phyloP scores from a whole-genome alignment of 2,113 vertebrate species.

The Hyaena hyaena region DNA sequence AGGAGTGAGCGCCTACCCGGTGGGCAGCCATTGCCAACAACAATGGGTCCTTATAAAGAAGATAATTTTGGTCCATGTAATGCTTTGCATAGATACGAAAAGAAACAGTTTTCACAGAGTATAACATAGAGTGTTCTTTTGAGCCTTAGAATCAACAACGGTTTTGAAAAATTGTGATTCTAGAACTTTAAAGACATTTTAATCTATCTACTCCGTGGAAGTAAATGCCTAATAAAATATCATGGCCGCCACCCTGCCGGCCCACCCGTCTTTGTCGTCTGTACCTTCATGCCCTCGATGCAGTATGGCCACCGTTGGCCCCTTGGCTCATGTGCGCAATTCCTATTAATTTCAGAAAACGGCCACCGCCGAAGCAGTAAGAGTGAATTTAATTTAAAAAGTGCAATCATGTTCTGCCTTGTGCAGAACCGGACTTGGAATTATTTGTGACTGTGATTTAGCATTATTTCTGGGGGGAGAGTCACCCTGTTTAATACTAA shows the following conservation, averaged over 20 bases:
- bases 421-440: constrained; percentile 64
- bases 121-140: not conserved
- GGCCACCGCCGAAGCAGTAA: constrained; percentile 63
- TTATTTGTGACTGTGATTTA: constrained; percentile 79
- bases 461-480: constrained; percentile 73
- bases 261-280: not conserved
- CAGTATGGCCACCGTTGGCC: not conserved
- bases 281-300: not conserved
- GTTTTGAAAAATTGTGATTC: constrained; percentile 21
- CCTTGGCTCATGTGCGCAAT: not conserved
- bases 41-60: not conserved
- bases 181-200: not conserved
- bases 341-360: constrained; percentile 73
- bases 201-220: not conserved
- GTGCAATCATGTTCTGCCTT: constrained; percentile 74
- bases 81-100: not conserved
- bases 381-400: constrained; percentile 81
- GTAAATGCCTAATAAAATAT: not conserved
- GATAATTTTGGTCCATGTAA: not conserved
- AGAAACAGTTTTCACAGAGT: not conserved
- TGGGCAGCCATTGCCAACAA: not conserved
- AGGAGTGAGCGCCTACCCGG: not conserved
- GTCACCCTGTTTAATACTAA: constrained; percentile 83
- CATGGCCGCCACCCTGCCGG: not conserved
- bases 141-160: not conserved